Base-by-base conservation (phyloP, 92 coral and sea anemone genomes). In the Isaurus tuberculatus region DNA sequence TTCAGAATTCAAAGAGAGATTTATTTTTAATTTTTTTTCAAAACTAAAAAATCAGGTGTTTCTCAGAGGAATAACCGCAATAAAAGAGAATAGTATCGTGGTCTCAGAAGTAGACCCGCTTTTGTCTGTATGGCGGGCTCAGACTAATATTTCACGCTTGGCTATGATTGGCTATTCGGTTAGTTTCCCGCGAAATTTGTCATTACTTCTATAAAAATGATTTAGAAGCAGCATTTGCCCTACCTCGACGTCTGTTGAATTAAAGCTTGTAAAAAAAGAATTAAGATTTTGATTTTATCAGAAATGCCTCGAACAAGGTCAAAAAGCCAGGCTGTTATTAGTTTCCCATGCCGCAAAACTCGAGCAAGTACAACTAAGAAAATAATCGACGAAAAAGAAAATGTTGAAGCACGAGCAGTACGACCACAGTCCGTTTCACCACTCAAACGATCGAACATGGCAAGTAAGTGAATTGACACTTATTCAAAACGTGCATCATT, bases 271-370 rank as follows among this genome's bases (percentile, higher is more conserved):
- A 33, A 2, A 23, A 77, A 36, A 75, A n/a, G 13, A 23, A 0
- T 5, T 26, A 25, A 63, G 10, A 33, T 13, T 34, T 77, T 43
- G 13, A 25, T 57, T 34, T 77, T 34, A 60, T 22, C 43, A 32
- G 43, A 33, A 31, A 94, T 94, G 98, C 90, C 94, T 65, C 91
- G 98, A 70, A 63, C 81, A 79, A 86, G 83, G 48, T 92, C 87
- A 32, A 90, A 88, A 33, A 86, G 93, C 33, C 98, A 95, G 74
- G 83, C 86, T 65, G 86, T 91, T 60, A 93, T 95, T 44, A 91
- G 74, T 53, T 95, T 95, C 75, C 98, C 90, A 23, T 83, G 73
- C 61, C 95, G 94, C 22, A 95, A 95, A 85, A 87, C 90, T 19
- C 94, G 93, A 65, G 80, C 93, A 57, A 29, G 31, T 57, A 70